Evolutionary conservation across 2,113 vertebrate species (phyloP).

Genomic region (Galeopterus variegatus): DNA sequence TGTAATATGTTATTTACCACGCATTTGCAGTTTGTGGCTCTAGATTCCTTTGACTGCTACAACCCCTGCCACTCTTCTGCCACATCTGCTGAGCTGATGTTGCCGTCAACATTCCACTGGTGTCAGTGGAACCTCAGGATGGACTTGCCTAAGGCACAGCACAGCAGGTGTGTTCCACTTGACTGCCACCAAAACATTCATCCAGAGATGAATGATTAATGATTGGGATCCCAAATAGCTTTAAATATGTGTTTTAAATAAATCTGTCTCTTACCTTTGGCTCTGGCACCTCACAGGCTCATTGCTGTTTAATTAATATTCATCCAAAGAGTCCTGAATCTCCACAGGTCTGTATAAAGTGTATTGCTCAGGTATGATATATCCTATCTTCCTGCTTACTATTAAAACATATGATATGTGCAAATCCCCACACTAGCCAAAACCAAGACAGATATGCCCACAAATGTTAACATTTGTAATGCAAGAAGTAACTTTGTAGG

Average conservation of each 20-base stretch:
- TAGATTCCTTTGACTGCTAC: not conserved
- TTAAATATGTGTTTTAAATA: slow-evolving; percentile 70
- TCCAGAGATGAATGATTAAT: slow-evolving; percentile 56
- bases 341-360: not conserved
- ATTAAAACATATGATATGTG: not conserved
- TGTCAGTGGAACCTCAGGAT: not conserved
- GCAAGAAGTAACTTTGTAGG: slow-evolving; percentile 9
- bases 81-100: slow-evolving; percentile 61
- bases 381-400: not conserved
- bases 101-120: not conserved
- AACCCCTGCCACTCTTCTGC: not conserved
- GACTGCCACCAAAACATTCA: slow-evolving; percentile 44
- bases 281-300: not conserved
- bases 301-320: slow-evolving; percentile 11
- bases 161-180: slow-evolving; percentile 16
- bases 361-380: not conserved
- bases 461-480: slow-evolving; percentile 46
- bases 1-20: not conserved
- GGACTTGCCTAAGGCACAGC: not conserved
- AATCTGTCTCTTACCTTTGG: slow-evolving; percentile 12
- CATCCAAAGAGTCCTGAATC: slow-evolving; percentile 9
- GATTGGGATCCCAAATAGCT: not conserved
- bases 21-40: not conserved
- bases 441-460: slow-evolving; percentile 14
- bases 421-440: not conserved